These are phyloP conservation scores for Leucoraja ocellata DNA, from an alignment of 2,797 vertebrate genomes.

Conservation along the genomic window DNA sequence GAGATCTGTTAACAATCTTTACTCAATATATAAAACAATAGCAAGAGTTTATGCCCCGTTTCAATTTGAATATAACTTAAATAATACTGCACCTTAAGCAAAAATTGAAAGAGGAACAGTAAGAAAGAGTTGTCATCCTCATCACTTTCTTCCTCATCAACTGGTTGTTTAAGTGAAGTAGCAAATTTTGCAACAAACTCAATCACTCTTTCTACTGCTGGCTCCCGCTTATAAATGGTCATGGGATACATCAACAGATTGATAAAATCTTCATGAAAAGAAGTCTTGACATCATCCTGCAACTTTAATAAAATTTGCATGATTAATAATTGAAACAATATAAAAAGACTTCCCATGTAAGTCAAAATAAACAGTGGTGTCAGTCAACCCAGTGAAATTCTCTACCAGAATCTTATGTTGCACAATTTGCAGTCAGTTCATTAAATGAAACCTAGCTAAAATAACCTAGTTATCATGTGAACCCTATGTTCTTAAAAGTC, in stretches of 20 bases:
- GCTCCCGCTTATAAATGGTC: constrained; percentile 83
- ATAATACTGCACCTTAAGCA: constrained; percentile 72
- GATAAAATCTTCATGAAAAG: constrained; percentile 80
- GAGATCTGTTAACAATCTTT: neutral
- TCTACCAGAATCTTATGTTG: no score
- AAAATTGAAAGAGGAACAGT: constrained; percentile 78
- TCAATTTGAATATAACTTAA: neutral
- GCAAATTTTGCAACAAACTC: constrained; percentile 82
- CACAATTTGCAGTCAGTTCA: no score
- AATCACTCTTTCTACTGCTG: constrained; percentile 76
- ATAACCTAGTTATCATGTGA: no score
- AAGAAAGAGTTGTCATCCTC: constrained; percentile 69
- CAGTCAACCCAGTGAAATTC: neutral
- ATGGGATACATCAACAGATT: constrained; percentile 79
- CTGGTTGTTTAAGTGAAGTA: constrained; percentile 67
- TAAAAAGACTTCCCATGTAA: constrained; percentile 9
- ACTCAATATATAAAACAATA: neutral
- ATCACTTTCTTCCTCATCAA: constrained; percentile 52
- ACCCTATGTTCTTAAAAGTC: no score
- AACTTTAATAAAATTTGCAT: neutral
- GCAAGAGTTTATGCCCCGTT: neutral
- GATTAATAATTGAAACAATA: constrained; percentile 3
- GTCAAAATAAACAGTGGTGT: neutral
- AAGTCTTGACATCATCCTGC: constrained; percentile 71
- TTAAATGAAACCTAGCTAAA: no score